A percentile compares a stretch with the other conserved stretches of the same genome.
phyloP scores from a whole-genome alignment of 2,888 invertebrate species.

The Volucella zonaria region DNA sequence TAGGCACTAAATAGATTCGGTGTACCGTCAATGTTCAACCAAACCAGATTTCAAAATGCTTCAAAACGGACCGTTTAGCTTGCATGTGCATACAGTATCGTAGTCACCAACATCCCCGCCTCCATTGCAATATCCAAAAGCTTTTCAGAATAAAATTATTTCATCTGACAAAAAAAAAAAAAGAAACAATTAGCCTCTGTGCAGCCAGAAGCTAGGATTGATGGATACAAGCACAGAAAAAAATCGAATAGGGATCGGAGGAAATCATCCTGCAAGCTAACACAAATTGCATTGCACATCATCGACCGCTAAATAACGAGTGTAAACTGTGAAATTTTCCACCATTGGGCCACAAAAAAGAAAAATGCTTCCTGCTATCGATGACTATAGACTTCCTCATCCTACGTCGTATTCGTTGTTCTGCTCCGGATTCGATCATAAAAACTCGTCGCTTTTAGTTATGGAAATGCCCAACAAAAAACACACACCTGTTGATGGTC shows the following conservation, averaged over 20 bases:
- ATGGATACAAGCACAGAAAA: slow-evolving; percentile 60
- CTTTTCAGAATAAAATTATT: slow-evolving; percentile 68
- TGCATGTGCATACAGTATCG: slow-evolving; percentile 11
- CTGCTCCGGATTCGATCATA: slow-evolving; percentile 56
- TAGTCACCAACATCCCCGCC: background rate
- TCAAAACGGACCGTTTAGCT: slow-evolving; percentile 48
- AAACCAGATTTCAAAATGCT: slow-evolving; percentile 33
- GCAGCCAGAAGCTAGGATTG: slow-evolving; percentile 32
- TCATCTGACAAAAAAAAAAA: slow-evolving; percentile 23
- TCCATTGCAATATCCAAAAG: slow-evolving; percentile 46
- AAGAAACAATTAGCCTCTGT: slow-evolving; percentile 9
- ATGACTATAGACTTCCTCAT: slow-evolving; percentile 19
- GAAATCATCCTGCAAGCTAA: slow-evolving; percentile 28
- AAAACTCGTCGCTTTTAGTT: slow-evolving; percentile 63
- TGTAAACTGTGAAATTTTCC: slow-evolving; percentile 66
- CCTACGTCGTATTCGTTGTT: slow-evolving; percentile 1
- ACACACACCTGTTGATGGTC: slow-evolving; percentile 65
- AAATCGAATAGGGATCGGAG: slow-evolving; percentile 42
- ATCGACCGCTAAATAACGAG: slow-evolving; percentile 64
- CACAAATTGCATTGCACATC: slow-evolving; percentile 67
- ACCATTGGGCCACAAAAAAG: slow-evolving; percentile 34
- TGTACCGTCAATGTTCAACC: slow-evolving; percentile 53
- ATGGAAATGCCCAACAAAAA: slow-evolving; percentile 52
- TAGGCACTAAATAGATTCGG: slow-evolving; percentile 61
- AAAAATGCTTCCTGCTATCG: slow-evolving; percentile 17